A percentile compares a stretch with the other conserved stretches of the same genome.
Evolutionary conservation across 1,140 invertebrate genomes (phyloP).

Genomic region (Achroia grisella): DNA sequence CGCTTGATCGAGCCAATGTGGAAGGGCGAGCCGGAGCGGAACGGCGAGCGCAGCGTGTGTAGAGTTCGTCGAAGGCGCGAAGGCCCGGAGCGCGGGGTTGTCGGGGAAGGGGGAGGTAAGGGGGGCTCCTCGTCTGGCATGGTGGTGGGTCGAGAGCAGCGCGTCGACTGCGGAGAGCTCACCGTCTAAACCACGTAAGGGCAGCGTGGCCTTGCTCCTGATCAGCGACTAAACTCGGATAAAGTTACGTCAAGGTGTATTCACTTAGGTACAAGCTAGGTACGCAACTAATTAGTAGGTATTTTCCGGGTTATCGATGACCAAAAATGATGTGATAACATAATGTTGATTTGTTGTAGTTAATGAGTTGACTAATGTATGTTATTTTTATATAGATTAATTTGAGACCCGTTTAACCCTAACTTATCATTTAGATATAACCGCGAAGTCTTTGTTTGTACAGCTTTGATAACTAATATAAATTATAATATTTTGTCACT

Average conservation of each 20-base stretch:
- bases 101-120: conserved; percentile 20
- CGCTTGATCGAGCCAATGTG: conserved; percentile 59
- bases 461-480: too few relatives aligned
- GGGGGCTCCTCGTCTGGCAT: conserved; percentile 44
- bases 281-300: conserved; percentile 6
- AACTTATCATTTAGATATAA: too few relatives aligned
- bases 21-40: conserved; percentile 64
- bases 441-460: too few relatives aligned
- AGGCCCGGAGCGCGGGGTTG: conserved; percentile 17
- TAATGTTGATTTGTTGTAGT: too few relatives aligned
- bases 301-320: not conserved
- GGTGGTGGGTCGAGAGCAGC: conserved; percentile 38
- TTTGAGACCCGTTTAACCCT: too few relatives aligned
- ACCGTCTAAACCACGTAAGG: conserved; percentile 13
- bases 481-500: not conserved
- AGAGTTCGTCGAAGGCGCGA: conserved; percentile 58
- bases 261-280: conserved; percentile 1
- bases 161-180: conserved; percentile 40
- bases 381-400: too few relatives aligned
- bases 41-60: conserved; percentile 58
- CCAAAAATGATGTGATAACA: too few relatives aligned
- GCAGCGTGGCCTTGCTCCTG: conserved; percentile 41
- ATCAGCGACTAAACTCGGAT: conserved; percentile 42
- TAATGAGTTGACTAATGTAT: too few relatives aligned
- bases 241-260: conserved; percentile 38